A percentile compares a stretch with the other conserved stretches of the same genome.
phyloP scores from a whole-genome alignment of 2,888 invertebrate species.

The Globia sparganii region DNA sequence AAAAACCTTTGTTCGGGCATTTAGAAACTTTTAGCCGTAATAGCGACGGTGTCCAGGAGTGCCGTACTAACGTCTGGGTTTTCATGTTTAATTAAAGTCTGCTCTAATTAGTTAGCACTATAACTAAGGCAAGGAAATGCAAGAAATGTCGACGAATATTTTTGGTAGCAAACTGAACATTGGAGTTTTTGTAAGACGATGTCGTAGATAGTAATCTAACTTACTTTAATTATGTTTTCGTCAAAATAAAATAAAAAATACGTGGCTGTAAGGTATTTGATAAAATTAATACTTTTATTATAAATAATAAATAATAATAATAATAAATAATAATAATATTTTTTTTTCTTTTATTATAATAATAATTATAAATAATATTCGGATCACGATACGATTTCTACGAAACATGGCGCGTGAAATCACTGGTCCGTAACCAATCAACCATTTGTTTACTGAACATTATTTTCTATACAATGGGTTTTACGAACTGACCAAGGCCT shows the following conservation, averaged over 20 bases:
- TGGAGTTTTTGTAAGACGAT: neutral
- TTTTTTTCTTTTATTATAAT: too few species aligned
- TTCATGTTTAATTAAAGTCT: slow-evolving; percentile 72
- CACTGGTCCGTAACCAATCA: neutral
- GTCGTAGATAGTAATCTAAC: neutral
- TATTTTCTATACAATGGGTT: neutral
- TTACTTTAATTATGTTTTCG: too few species aligned
- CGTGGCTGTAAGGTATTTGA: neutral
- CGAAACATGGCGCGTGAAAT: slow-evolving; percentile 3
- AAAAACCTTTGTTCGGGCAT: slow-evolving; percentile 59
- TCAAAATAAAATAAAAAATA: neutral
- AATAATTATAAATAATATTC: too few species aligned
- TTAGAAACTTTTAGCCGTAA: slow-evolving; percentile 73
- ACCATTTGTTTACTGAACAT: neutral
- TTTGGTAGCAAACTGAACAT: slow-evolving; percentile 3
- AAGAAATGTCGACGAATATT: slow-evolving; percentile 30
- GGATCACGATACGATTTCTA: neutral
- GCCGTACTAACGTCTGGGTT: slow-evolving; percentile 61
- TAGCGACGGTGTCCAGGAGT: slow-evolving; percentile 59
- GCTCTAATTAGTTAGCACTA: slow-evolving; percentile 64
- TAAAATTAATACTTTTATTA: neutral
- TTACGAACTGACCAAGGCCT: neutral
- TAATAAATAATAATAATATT: too few species aligned
- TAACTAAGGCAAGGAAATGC: slow-evolving; percentile 44
- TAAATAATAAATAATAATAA: too few species aligned